phyloP scores from a whole-genome alignment of 1,140 invertebrate species.

The Drosophila paulistorum region DNA sequence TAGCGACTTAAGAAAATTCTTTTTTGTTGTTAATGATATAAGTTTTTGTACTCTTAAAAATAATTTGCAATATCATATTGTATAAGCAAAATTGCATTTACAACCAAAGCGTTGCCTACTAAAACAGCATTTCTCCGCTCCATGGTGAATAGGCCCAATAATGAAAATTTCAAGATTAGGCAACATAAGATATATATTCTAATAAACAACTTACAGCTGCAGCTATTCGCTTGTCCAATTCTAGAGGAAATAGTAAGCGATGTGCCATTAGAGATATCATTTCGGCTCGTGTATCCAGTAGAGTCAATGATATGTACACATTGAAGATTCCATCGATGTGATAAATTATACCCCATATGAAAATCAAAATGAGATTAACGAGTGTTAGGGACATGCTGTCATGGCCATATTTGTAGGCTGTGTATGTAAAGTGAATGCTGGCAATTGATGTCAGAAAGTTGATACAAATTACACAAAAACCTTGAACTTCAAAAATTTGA shows the following conservation, averaged over 20 bases:
- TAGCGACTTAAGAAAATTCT: too few relatives aligned
- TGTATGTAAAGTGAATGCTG: conserved; percentile 2
- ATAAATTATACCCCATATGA: not conserved
- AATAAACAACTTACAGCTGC: not conserved
- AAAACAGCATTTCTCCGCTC: not conserved
- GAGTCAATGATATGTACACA: not conserved
- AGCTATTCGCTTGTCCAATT: not conserved
- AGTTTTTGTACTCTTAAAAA: too few relatives aligned
- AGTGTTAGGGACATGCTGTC: not conserved
- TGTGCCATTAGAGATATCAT: not conserved
- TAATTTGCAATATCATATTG: conserved; percentile 3
- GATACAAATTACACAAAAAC: not conserved
- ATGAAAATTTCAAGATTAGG: not conserved
- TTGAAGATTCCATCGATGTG: not conserved
- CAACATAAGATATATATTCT: not conserved
- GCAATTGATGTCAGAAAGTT: not conserved
- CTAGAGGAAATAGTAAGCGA: not conserved
- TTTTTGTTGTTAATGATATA: too few relatives aligned
- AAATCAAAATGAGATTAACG: not conserved
- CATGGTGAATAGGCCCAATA: not conserved
- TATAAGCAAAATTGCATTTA: not conserved
- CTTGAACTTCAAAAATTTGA: not conserved
- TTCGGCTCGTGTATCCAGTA: not conserved
- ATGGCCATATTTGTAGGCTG: not conserved
- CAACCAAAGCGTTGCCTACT: not conserved